Percentiles rank a stretch among this genome's conserved stretches.
These are phyloP conservation scores for Malacoraja senta DNA, from an alignment of 2,797 vertebrate species.

Conservation along the genomic window DNA sequence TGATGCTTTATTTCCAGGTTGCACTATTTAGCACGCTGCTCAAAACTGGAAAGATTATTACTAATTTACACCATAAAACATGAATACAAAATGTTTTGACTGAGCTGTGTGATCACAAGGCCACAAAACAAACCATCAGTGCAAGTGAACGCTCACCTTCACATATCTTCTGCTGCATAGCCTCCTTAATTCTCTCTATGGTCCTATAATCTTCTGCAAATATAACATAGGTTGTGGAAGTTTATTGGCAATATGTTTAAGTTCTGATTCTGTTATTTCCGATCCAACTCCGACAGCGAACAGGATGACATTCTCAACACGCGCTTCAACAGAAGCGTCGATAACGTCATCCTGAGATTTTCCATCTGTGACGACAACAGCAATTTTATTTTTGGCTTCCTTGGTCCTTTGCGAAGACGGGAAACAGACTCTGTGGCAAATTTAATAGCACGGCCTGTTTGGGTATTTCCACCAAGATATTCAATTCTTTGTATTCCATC, in stretches of 20 bases:
- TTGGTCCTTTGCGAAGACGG: constrained; percentile 52
- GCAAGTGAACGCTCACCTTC: constrained; percentile 56
- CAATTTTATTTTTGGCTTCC: constrained; percentile 64
- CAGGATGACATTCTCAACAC: constrained; percentile 57
- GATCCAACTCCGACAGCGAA: constrained; percentile 71
- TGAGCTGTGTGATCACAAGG: background rate
- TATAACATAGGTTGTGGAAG: constrained; percentile 61
- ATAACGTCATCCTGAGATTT: constrained; percentile 72
- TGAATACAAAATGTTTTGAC: background rate
- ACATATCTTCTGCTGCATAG: constrained; percentile 71
- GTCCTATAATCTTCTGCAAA: constrained; percentile 68
- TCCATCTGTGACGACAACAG: constrained; percentile 69
- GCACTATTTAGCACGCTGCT: background rate
- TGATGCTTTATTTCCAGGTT: background rate
- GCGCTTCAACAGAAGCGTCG: constrained; percentile 61
- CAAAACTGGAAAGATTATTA: background rate
- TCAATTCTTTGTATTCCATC: constrained; percentile 55
- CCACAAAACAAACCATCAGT: background rate
- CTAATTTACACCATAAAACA: background rate
- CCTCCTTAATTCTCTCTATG: constrained; percentile 63
- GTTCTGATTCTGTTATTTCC: constrained; percentile 66
- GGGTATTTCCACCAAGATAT: constrained; percentile 70
- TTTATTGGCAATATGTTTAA: constrained; percentile 65
- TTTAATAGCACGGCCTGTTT: constrained; percentile 69
- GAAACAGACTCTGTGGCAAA: constrained; percentile 66